Evolutionary conservation across 2,888 invertebrate genomes (phyloP).

Genomic region (Aphidius colemani): DNA sequence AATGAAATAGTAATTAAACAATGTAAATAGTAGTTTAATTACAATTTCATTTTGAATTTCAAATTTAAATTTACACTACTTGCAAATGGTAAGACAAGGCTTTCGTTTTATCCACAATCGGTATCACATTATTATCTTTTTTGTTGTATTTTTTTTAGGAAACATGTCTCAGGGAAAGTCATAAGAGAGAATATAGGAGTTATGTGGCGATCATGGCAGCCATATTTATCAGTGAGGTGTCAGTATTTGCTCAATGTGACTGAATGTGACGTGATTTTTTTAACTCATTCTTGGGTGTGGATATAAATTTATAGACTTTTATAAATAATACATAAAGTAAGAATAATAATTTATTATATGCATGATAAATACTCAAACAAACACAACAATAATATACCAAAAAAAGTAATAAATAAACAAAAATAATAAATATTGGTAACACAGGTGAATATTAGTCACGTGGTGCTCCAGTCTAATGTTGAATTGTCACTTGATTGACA

Average conservation of each 20-base stretch:
- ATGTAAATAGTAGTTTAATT: no score
- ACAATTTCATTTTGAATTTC: no score
- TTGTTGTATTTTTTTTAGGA: no score
- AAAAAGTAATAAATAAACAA: slow-evolving; percentile 29
- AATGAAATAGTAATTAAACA: no score
- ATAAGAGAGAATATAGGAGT: not conserved
- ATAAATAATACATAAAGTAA: no score
- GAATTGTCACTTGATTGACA: slow-evolving; percentile 23
- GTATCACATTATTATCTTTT: no score
- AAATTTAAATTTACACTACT: no score
- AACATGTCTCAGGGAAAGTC: no score
- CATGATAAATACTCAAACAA: no score
- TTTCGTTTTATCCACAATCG: fast-evolving
- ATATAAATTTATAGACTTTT: slow-evolving; percentile 37
- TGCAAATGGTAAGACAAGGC: no score
- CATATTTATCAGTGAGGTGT: slow-evolving; percentile 60
- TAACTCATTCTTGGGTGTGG: slow-evolving; percentile 50
- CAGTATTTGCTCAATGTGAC: slow-evolving; percentile 60
- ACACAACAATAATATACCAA: slow-evolving; percentile 27
- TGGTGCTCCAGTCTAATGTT: slow-evolving; percentile 12
- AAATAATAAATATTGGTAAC: slow-evolving; percentile 17
- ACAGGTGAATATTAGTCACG: not conserved
- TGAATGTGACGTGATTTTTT: slow-evolving; percentile 57
- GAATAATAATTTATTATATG: no score
- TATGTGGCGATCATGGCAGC: slow-evolving; percentile 43